Conservation (phyloP, 37 sponge, comb jelly and placozoan genomes). For the Theonella swinhoei region DNA sequence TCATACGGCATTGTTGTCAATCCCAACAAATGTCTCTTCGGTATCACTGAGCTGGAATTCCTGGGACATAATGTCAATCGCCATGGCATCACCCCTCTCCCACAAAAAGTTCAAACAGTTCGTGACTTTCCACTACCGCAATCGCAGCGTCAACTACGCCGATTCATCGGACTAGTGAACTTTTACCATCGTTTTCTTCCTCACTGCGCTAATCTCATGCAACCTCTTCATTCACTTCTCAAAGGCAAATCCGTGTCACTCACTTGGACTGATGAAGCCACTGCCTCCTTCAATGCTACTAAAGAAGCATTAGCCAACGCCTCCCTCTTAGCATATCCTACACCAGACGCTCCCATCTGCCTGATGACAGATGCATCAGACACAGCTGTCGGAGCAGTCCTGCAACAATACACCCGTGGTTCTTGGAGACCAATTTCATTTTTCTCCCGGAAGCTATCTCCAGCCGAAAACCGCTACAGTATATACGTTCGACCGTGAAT, state of each 20-base stretch:
- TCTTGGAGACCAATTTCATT: conserved; percentile 60
- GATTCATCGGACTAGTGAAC: conserved; percentile 45
- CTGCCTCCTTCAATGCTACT: conserved; percentile 30
- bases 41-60: no score
- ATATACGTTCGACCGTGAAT: conserved; percentile 65
- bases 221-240: conserved; percentile 38
- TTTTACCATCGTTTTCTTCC: no score
- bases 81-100: conserved; percentile 23
- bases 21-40: conserved; percentile 60
- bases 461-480: conserved; percentile 64
- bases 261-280: conserved; percentile 21
- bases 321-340: conserved; percentile 52
- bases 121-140: conserved; percentile 56
- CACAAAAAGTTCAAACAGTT: conserved; percentile 46
- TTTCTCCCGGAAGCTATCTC: conserved; percentile 54
- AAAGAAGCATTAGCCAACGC: no score
- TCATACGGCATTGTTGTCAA: conserved; percentile 47
- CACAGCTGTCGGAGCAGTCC: conserved; percentile 66
- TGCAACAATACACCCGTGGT: conserved; percentile 47
- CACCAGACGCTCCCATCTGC: conserved; percentile 41
- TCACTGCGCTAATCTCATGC: conserved; percentile 40
- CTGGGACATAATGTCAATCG: conserved; percentile 18
- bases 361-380: no score
- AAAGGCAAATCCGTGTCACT: not conserved
- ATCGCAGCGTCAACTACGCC: conserved; percentile 19